These are phyloP conservation scores for Porites cylindrica DNA, from an alignment of 92 coral and sea anemone genomes.

Conservation along the genomic window DNA sequence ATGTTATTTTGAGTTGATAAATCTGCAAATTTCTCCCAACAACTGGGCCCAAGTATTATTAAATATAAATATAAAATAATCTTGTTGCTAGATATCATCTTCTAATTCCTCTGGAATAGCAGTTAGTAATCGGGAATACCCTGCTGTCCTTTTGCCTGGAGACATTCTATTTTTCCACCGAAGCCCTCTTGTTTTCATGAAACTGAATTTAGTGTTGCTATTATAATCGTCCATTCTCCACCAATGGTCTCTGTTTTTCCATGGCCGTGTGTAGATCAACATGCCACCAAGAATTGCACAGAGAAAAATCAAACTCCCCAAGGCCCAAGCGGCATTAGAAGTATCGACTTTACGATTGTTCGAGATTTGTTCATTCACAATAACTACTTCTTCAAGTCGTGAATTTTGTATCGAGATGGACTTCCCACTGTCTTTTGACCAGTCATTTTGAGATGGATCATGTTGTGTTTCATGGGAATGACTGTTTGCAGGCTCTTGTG, in stretches of 20 bases:
- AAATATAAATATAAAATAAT: not conserved
- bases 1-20: too few species aligned
- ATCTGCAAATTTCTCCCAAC: not conserved
- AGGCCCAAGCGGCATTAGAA: constrained; percentile 97
- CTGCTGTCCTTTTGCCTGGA: constrained; percentile 68
- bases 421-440: not conserved
- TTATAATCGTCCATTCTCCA: constrained; percentile 85
- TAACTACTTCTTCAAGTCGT: constrained; percentile 53
- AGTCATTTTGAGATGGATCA: not conserved
- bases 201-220: constrained; percentile 87
- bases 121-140: constrained; percentile 78
- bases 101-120: constrained; percentile 91
- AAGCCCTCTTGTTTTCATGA: constrained; percentile 73
- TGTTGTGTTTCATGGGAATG: not conserved
- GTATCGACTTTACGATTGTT: constrained; percentile 73
- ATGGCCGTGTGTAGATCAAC: constrained; percentile 85
- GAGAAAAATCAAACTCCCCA: constrained; percentile 88
- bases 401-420: constrained; percentile 36
- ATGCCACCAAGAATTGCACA: constrained; percentile 79
- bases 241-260: constrained; percentile 93
- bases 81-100: constrained; percentile 57
- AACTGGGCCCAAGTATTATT: not conserved
- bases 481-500: not conserved
- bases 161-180: constrained; percentile 69
- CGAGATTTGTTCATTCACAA: constrained; percentile 51